A percentile compares a stretch with the other conserved stretches of the same genome.
These are phyloP conservation scores for Poeciliopsis gracilis DNA, from an alignment of 2,797 vertebrate species.

Conservation along the genomic window DNA sequence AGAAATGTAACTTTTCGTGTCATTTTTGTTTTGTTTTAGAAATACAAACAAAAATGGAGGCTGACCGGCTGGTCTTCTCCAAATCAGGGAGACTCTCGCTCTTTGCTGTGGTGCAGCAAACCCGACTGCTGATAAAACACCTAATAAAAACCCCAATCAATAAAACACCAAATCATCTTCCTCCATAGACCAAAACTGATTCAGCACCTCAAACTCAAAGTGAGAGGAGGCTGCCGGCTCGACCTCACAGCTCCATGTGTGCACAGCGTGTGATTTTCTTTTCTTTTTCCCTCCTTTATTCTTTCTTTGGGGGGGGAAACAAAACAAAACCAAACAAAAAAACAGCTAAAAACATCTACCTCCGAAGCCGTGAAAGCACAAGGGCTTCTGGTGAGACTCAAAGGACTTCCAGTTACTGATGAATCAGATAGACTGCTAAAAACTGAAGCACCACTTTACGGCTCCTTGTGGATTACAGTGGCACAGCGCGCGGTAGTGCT, in stretches of 20 bases:
- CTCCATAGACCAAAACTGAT: slow-evolving; percentile 28
- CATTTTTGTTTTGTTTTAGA: neutral
- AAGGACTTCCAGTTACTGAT: slow-evolving; percentile 57
- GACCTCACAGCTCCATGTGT: slow-evolving; percentile 10
- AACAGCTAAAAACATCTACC: slow-evolving; percentile 42
- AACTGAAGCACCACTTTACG: slow-evolving; percentile 60
- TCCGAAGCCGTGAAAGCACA: slow-evolving; percentile 31
- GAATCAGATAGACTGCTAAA: slow-evolving; percentile 62
- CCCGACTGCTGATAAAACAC: neutral
- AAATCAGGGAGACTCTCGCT: neutral
- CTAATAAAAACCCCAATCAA: neutral
- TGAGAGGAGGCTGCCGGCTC: slow-evolving; percentile 24
- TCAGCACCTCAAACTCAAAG: slow-evolving; percentile 21
- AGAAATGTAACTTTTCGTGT: neutral
- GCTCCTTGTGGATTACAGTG: slow-evolving; percentile 56
- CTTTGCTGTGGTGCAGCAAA: neutral
- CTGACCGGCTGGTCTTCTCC: neutral
- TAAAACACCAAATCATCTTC: neutral
- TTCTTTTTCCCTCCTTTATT: neutral
- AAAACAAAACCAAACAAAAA: neutral
- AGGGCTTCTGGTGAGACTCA: slow-evolving; percentile 53
- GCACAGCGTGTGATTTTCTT: neutral
- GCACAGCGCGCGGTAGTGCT: slow-evolving; percentile 42
- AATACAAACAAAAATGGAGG: neutral
- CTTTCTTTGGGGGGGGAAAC: neutral